Conservation (phyloP, 2,888 invertebrate genomes). For the Cephus sareptanus region DNA sequence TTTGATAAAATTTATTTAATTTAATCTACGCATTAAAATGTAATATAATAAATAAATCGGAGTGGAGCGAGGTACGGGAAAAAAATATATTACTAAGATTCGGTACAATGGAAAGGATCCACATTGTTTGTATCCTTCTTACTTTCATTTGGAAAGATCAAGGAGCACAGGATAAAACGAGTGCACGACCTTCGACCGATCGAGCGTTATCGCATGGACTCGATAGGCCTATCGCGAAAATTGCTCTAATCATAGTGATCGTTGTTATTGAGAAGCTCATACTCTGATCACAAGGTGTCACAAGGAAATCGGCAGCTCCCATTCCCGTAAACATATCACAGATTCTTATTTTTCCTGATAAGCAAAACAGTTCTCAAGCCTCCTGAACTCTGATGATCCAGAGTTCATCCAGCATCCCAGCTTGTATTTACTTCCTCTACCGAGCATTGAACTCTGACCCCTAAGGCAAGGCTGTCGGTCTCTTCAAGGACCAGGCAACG, state of each 20-base stretch:
- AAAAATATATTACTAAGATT: not conserved
- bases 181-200: not conserved
- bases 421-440: not conserved
- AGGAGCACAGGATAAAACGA: not conserved
- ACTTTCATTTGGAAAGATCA: not conserved
- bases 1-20: not conserved
- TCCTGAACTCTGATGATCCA: not conserved
- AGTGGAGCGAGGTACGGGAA: not conserved
- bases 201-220: not conserved
- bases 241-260: not conserved
- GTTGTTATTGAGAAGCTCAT: not conserved
- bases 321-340: not conserved
- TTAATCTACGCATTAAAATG: not conserved
- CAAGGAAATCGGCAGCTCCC: not conserved
- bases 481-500: conserved; percentile 16
- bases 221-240: not conserved
- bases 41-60: conserved; percentile 1
- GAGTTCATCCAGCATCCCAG: not conserved
- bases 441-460: not conserved
- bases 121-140: not conserved
- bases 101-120: not conserved
- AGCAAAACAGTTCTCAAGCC: not conserved
- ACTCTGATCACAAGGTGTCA: not conserved
- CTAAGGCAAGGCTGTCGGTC: not conserved
- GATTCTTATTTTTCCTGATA: not conserved